These are phyloP conservation scores for Phortica magna DNA, from an alignment of 2,888 invertebrate genomes.

Conservation along the genomic window DNA sequence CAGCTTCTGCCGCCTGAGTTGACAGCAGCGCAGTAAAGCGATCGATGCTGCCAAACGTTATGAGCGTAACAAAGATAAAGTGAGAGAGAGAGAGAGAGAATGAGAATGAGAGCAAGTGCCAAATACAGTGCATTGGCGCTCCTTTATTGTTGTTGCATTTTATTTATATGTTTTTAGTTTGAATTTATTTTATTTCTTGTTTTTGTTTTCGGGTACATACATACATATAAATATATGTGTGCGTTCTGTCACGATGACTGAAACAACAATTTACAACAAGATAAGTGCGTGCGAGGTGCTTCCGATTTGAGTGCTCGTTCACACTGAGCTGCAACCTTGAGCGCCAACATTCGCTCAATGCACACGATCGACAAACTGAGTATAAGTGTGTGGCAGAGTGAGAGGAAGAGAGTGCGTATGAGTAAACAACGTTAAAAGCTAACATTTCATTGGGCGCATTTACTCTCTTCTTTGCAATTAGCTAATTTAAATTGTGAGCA, in stretches of 20 bases:
- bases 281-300: constrained; percentile 54
- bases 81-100: no score
- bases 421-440: background rate
- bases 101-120: no score
- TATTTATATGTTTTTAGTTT: background rate
- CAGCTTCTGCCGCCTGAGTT: no score
- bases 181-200: constrained; percentile 2
- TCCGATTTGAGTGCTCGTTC: constrained; percentile 63
- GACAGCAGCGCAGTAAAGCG: no score
- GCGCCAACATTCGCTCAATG: constrained; percentile 11
- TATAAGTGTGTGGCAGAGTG: background rate
- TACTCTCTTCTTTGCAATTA: constrained; percentile 2
- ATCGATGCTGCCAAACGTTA: no score
- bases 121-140: no score
- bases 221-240: background rate
- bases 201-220: background rate
- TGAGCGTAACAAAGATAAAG: no score
- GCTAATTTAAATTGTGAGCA: constrained; percentile 3
- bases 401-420: background rate
- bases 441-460: background rate
- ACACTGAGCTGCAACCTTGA: constrained; percentile 50
- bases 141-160: no score
- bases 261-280: constrained; percentile 17
- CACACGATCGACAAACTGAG: constrained; percentile 14
- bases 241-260: background rate